A percentile compares a stretch with the other conserved stretches of the same genome.
Conservation (phyloP, 2,797 vertebrate species). For the Semotilus atromaculatus region DNA sequence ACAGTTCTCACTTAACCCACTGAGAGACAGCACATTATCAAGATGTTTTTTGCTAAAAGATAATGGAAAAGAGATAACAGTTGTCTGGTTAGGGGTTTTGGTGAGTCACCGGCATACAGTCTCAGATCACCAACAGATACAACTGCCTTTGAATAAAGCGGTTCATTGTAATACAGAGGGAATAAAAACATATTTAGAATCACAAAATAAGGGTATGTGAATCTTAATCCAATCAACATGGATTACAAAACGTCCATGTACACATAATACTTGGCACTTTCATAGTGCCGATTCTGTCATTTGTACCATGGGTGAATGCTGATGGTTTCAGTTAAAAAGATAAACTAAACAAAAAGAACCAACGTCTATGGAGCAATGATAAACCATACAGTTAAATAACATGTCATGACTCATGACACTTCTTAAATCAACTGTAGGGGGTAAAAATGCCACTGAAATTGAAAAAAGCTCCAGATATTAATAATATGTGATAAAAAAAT, state of each 20-base stretch:
- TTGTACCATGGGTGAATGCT: slow-evolving; percentile 10
- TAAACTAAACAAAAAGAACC: neutral
- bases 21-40: slow-evolving; percentile 16
- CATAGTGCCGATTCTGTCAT: neutral
- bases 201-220: slow-evolving; percentile 14
- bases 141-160: slow-evolving; percentile 48
- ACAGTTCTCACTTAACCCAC: neutral
- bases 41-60: neutral
- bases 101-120: neutral
- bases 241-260: neutral
- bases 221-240: slow-evolving; percentile 35
- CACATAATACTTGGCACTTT: slow-evolving; percentile 3
- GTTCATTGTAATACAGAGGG: slow-evolving; percentile 1
- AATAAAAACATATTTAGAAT: slow-evolving; percentile 9
- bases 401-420: neutral
- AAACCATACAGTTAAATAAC: neutral
- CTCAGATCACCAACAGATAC: slow-evolving; percentile 37
- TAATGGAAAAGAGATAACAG: neutral
- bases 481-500: neutral
- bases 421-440: neutral
- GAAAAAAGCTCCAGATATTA: neutral
- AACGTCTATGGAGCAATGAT: neutral
- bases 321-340: slow-evolving; percentile 6
- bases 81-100: neutral
- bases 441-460: neutral